Base-by-base conservation (phyloP, 2,113 vertebrate species). In the Rissa tridactyla region DNA sequence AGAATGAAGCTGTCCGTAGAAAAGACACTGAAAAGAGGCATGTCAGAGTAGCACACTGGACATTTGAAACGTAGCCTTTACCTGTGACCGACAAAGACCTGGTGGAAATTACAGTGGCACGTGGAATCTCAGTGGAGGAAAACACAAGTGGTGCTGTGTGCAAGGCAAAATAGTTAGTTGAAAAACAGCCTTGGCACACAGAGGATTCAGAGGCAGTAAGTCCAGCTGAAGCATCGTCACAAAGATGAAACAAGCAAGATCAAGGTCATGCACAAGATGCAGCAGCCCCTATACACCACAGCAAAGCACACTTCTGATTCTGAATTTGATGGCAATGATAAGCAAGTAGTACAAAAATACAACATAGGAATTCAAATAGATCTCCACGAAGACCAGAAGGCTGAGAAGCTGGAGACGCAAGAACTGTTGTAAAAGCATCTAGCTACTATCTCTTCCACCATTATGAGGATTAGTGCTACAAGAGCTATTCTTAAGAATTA, bases 151-250 rank as follows among this genome's bases (percentile, higher is more conserved):
- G 97, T 68, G 98, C 98, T 52, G 98, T 98, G n/a, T 97, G 94
- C 92, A 98, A 92, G 92, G 98, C 98, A 86, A 98, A 99, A 96
- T 98, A 98, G 98, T 99, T 98, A 99, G 98, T 98, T 98, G 98
- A 99, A 98, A 99, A 98, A 57, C 98, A 99, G 82, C 98, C 98
- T 42, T 87, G 98, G 44, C 98, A 98, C 90, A 98, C 98, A 93
- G 94, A 97, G 40, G 97, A 98, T 40, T 98, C 98, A 96, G 98
- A 99, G 79, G 92, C 94, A 80, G 57, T 62, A 86, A 97, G 78
- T 64, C 88, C 85, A 90, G 71, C 82, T 58, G 42, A 82, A 75
- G 91, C 82, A 26, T 16, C 25, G 3, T 64, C 81, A 64, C 73
- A 70, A 73, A 95, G 94, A 49, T 42, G 69, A 81, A 44, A 66